Percentiles rank a stretch among this genome's conserved stretches.
Conservation (phyloP, 2,113 vertebrate genomes). For the Pitta sordida region DNA sequence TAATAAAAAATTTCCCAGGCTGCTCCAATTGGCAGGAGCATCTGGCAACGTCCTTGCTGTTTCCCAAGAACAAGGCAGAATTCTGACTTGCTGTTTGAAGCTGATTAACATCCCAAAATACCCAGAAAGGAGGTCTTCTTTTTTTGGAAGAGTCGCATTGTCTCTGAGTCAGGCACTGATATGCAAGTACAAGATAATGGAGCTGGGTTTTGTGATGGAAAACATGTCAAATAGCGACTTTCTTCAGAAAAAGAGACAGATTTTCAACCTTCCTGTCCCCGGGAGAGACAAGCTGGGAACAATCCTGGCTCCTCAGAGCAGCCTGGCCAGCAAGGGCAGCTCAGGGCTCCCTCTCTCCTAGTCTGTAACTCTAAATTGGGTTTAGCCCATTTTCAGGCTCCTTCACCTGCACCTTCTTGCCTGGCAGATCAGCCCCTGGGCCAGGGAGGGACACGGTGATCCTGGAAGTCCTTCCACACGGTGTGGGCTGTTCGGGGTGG, state of each 20-base stretch:
- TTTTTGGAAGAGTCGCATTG: conserved; percentile 49
- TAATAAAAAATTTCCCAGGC: conserved; percentile 30
- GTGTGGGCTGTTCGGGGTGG: not conserved
- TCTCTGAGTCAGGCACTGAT: conserved; percentile 47
- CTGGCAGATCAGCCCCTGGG: not conserved
- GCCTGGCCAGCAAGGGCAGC: not conserved
- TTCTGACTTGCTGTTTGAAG: conserved; percentile 1
- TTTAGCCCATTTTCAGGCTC: not conserved
- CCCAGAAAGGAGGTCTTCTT: conserved; percentile 59
- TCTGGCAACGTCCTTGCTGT: conserved; percentile 39
- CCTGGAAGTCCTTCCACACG: accelerated
- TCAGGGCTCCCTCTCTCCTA: not conserved
- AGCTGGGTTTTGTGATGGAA: not conserved
- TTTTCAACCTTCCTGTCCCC: not conserved
- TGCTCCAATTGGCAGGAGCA: conserved; percentile 13
- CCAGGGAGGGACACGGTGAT: not conserved
- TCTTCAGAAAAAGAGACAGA: not conserved
- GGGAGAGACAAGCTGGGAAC: not conserved
- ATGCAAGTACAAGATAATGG: not conserved
- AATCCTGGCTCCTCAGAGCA: not conserved
- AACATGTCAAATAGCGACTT: not conserved
- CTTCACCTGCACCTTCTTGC: not conserved
- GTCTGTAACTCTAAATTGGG: not conserved
- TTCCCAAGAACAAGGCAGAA: conserved; percentile 47
- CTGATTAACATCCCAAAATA: conserved; percentile 59